Percentiles rank a stretch among this genome's conserved stretches.
phyloP scores from a whole-genome alignment of 1,140 invertebrate genomes.

The Drosophila truncata region DNA sequence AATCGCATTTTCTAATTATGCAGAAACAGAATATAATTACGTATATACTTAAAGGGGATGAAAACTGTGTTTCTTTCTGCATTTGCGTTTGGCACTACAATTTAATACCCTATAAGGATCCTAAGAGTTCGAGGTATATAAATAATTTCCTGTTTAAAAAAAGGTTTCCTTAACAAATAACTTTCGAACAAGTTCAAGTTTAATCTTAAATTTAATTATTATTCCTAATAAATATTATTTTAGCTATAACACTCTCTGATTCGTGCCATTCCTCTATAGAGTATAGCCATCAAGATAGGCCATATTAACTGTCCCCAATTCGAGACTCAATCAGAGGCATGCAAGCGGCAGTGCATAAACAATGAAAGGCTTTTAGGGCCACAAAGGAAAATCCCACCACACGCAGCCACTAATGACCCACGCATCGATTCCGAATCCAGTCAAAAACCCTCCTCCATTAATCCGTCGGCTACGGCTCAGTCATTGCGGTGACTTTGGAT shows the following conservation, averaged over 20 bases:
- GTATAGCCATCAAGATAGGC: constrained; percentile 38
- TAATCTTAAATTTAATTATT: background rate
- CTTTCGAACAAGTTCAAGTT: background rate
- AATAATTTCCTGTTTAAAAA: background rate
- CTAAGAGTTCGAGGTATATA: background rate
- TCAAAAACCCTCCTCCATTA: background rate
- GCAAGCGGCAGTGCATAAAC: constrained; percentile 55
- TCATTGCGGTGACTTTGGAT: constrained; percentile 18
- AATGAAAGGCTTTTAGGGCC: constrained; percentile 75
- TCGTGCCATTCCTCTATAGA: background rate
- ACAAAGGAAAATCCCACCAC: background rate
- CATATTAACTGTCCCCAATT: constrained; percentile 31
- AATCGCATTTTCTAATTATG: too few relatives aligned
- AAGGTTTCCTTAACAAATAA: background rate
- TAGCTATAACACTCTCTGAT: background rate
- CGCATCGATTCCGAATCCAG: constrained; percentile 17
- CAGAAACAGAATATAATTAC: background rate
- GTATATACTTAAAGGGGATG: background rate
- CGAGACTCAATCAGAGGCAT: constrained; percentile 47
- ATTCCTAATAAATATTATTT: background rate
- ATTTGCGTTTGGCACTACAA: background rate
- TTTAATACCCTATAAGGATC: background rate
- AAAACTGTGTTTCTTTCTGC: background rate
- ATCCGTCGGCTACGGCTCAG: background rate
- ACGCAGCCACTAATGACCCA: constrained; percentile 41